Conservation (phyloP, 2,797 vertebrate genomes). For the Bufotes viridis region DNA sequence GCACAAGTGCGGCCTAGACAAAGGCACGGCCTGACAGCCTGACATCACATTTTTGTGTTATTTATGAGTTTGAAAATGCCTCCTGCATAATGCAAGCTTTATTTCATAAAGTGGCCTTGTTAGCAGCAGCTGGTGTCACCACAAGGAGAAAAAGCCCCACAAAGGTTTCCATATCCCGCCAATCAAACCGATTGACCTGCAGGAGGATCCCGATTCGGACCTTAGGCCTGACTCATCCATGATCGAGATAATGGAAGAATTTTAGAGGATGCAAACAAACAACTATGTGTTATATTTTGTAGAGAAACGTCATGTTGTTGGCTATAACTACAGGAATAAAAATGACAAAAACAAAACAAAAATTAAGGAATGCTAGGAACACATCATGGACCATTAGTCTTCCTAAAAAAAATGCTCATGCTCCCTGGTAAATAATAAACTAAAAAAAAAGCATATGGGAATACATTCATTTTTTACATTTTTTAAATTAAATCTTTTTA, state of each 20-base stretch:
- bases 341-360: neutral
- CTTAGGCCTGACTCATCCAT: neutral
- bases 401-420: neutral
- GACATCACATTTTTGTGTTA: slow-evolving; percentile 54
- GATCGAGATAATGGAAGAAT: neutral
- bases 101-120: slow-evolving; percentile 48
- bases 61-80: slow-evolving; percentile 58
- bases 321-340: neutral
- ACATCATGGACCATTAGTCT: neutral
- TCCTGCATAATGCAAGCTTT: slow-evolving; percentile 55
- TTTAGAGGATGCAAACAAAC: neutral
- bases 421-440: no score
- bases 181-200: neutral
- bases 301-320: neutral
- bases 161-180: slow-evolving; percentile 5
- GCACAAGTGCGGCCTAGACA: slow-evolving; percentile 23
- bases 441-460: no score
- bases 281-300: neutral
- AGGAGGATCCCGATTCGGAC: neutral
- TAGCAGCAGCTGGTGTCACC: slow-evolving; percentile 53
- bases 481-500: no score
- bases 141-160: neutral
- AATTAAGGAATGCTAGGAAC: neutral
- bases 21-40: slow-evolving; percentile 31
- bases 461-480: neutral